phyloP scores from a whole-genome alignment of 2,888 invertebrate species.

The Sipha maydis region DNA sequence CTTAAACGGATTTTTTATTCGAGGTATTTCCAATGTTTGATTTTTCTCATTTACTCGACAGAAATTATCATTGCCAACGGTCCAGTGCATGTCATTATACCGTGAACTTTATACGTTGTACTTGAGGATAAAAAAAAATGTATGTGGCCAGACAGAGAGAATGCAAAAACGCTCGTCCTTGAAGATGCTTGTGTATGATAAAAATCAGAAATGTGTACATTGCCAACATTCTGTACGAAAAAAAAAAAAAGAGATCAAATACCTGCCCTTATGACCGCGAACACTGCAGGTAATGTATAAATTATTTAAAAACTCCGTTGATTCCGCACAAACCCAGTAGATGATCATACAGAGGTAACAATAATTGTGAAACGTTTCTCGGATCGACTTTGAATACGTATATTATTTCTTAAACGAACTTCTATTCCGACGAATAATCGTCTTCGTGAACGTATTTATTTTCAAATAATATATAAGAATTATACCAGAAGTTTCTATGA shows the following conservation, averaged over 20 bases:
- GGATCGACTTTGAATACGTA: background rate
- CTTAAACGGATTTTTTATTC: background rate
- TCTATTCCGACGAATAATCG: no score
- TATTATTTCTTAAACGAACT: no score
- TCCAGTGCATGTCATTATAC: background rate
- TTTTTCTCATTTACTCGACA: background rate
- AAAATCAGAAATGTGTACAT: slow-evolving; percentile 34
- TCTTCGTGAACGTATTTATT: no score
- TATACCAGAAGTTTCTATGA: no score
- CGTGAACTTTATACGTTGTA: slow-evolving; percentile 9
- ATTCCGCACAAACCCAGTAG: background rate
- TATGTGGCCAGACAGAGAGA: background rate
- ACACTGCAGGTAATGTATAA: background rate
- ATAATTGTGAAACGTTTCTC: background rate
- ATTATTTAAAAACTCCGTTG: slow-evolving; percentile 23
- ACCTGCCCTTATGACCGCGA: slow-evolving; percentile 26
- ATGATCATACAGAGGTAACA: background rate
- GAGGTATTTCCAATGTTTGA: background rate
- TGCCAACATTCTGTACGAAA: slow-evolving; percentile 6
- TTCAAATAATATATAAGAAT: no score
- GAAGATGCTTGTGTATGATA: slow-evolving; percentile 27
- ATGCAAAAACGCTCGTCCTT: slow-evolving; percentile 31
- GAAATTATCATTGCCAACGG: slow-evolving; percentile 15
- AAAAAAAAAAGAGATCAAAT: slow-evolving; percentile 36
- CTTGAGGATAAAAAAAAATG: background rate